Base-by-base conservation (phyloP, 2,797 vertebrate genomes). In the Micropoecilia bifurca region DNA sequence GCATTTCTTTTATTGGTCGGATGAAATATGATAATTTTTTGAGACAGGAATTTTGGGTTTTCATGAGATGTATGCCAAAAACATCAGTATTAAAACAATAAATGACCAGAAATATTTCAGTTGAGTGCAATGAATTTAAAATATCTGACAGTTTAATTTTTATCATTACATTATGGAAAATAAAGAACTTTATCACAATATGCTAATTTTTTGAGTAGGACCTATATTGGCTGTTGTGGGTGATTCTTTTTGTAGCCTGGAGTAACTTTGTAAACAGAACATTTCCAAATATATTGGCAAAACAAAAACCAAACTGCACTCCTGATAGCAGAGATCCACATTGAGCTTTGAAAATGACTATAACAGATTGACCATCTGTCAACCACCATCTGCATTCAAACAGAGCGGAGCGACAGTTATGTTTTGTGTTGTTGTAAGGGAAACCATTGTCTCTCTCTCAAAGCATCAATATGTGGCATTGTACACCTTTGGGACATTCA, bases 401-500 rank as follows among this genome's bases (percentile, higher is more conserved):
- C 30, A 63, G 61, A 33, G 20, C 45, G 16, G 41, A 10, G 33
- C 43, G 18, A 41, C 53, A 47, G 59, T 33, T 66, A 45, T 68
- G 30, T 43, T 14, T 68, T 8, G 8, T 66, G 25, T 22, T 43
- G 45, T 47, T 73, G 6, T 4, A 43, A n/a, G 28, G 13, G 20
- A 46, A 39, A 14, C 20, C 43, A 63, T 39, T n/a, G 20, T 30
- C 43, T 72, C 8, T 59, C 69, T 47, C 16, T 71, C 25, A 53
- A 47, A 33, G 47, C 66, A 57, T 57, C 36, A 53, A 46, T 68
- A 33, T 20, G 63, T 48, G 7, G 39, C 39, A 25, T 75, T 47
- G n/a, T 9, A 47, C 75, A 85, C 85, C 48, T 82, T 43, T 80
- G 76, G 20, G 73, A 83, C 41, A 47, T 77, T 79, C 45, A 80